Conservation (phyloP, 2,888 invertebrate genomes). For the Stictocephala bisonia region DNA sequence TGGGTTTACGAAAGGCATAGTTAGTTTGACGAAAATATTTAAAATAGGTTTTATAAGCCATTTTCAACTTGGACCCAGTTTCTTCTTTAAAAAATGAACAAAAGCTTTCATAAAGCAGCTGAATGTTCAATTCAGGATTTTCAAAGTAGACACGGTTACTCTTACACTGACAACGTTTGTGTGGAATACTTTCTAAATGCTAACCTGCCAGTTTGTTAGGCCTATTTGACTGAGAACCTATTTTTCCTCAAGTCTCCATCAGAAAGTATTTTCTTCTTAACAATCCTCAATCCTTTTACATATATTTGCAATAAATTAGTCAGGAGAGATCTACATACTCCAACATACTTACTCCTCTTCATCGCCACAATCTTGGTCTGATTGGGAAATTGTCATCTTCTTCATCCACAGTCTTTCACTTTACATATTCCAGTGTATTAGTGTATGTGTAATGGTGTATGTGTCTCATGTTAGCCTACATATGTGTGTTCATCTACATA, state of each 20-base stretch:
- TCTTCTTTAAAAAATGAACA: not conserved
- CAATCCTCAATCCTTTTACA: too few species aligned
- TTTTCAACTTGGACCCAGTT: not conserved
- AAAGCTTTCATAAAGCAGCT: not conserved
- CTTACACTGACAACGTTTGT: not conserved
- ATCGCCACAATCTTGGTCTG: too few species aligned
- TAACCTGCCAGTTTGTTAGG: not conserved
- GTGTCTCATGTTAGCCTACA: too few species aligned
- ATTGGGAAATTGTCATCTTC: too few species aligned
- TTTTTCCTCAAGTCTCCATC: not conserved
- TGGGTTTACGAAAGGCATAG: not conserved
- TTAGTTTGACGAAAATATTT: not conserved
- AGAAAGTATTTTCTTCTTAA: not conserved
- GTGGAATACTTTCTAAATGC: not conserved
- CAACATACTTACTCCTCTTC: too few species aligned
- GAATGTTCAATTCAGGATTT: not conserved
- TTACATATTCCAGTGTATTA: too few species aligned
- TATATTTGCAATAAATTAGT: too few species aligned
- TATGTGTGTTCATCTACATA: too few species aligned
- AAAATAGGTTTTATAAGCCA: not conserved
- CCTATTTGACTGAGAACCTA: not conserved
- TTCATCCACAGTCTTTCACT: too few species aligned
- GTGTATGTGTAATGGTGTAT: too few species aligned
- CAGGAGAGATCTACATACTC: too few species aligned
- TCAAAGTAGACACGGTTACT: not conserved